These are phyloP conservation scores for Sylvicola cinctus DNA, from an alignment of 2,888 invertebrate species.

Conservation along the genomic window DNA sequence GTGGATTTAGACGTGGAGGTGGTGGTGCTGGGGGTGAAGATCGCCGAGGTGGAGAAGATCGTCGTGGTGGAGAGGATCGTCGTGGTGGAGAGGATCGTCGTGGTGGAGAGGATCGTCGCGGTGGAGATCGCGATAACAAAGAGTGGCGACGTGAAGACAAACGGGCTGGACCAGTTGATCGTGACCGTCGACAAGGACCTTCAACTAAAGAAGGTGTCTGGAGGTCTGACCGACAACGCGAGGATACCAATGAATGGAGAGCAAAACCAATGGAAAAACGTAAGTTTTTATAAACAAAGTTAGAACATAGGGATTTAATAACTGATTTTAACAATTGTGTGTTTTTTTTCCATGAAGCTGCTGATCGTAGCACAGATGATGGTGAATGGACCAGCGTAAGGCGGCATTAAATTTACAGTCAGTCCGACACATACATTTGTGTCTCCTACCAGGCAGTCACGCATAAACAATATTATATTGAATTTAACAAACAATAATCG, in stretches of 20 bases:
- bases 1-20: constrained; percentile 3
- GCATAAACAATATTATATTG: too few relatives aligned
- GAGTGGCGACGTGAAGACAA: constrained; percentile 18
- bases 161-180: constrained; percentile 7
- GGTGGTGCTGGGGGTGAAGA: constrained; percentile 10
- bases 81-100: constrained; percentile 9
- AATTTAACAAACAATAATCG: too few relatives aligned
- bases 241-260: constrained; percentile 1
- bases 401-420: constrained; percentile 21
- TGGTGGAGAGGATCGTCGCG: constrained; percentile 8
- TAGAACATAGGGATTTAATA: not conserved
- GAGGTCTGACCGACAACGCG: constrained; percentile 1
- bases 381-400: constrained; percentile 39
- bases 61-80: constrained; percentile 9
- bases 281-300: too few relatives aligned
- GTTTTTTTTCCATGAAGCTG: constrained; percentile 27
- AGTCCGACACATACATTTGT: too few relatives aligned
- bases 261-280: not conserved
- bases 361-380: constrained; percentile 29
- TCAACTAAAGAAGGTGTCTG: not conserved
- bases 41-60: constrained; percentile 7
- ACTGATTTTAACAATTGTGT: not conserved
- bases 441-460: too few relatives aligned
- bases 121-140: constrained; percentile 14
- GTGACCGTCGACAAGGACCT: not conserved